phyloP scores from a whole-genome alignment of 2,797 vertebrate genomes.

The Emys orbicularis region DNA sequence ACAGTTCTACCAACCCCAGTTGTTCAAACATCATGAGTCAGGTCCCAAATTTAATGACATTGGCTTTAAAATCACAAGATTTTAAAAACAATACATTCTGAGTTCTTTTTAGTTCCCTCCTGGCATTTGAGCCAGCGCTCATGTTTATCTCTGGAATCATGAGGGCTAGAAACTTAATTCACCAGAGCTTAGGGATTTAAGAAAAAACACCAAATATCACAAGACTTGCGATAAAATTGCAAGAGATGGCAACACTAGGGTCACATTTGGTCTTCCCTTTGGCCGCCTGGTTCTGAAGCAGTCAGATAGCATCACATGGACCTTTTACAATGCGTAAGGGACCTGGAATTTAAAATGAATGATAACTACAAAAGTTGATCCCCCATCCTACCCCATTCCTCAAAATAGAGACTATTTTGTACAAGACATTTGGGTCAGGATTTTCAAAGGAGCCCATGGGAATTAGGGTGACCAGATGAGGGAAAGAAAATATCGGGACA shows the following conservation, averaged over 20 bases:
- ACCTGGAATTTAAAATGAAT: neutral
- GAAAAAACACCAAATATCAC: too few relatives aligned
- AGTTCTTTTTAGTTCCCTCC: constrained; percentile 26
- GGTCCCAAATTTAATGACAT: neutral
- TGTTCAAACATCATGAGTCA: neutral
- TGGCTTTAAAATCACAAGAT: constrained; percentile 23
- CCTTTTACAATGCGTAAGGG: neutral
- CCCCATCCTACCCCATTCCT: neutral
- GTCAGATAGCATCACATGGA: neutral
- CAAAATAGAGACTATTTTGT: neutral
- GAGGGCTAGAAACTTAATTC: neutral
- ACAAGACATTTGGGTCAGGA: neutral
- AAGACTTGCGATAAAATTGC: neutral
- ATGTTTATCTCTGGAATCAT: neutral
- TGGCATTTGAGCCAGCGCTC: constrained; percentile 14
- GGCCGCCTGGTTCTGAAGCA: constrained; percentile 53
- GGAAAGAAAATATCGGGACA: too few relatives aligned
- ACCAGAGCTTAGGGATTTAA: constrained; percentile 13
- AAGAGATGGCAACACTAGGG: constrained; percentile 61
- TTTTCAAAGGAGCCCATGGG: neutral
- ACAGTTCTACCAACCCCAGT: neutral
- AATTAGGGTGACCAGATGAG: too few relatives aligned
- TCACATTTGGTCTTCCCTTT: constrained; percentile 47
- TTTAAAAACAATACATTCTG: constrained; percentile 49
- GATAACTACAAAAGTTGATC: neutral